Percentiles rank a stretch among this genome's conserved stretches.
Evolutionary conservation across 92 coral and sea anemone species (phyloP).

Genomic region (Zoanthus gigantus): DNA sequence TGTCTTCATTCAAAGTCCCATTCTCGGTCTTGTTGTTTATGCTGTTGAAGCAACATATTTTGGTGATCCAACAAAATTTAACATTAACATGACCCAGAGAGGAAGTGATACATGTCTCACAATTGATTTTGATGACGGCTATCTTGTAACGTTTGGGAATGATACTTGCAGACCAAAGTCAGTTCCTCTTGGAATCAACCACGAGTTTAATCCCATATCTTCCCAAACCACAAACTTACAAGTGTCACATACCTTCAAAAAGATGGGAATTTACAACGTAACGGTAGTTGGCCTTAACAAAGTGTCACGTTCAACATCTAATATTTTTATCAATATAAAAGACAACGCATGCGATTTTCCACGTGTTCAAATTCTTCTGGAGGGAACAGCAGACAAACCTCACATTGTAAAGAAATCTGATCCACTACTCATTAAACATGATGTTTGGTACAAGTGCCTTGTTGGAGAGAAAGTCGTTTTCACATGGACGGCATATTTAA

Average conservation of each 20-base stretch:
- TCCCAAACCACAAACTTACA: conserved; percentile 52
- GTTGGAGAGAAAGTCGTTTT: conserved; percentile 80
- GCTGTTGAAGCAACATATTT: conserved; percentile 62
- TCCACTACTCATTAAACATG: conserved; percentile 55
- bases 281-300: conserved; percentile 67
- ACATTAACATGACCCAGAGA: conserved; percentile 60
- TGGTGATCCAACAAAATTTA: conserved; percentile 79
- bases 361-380: conserved; percentile 72
- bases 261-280: conserved; percentile 69
- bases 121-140: conserved; percentile 70
- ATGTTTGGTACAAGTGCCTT: conserved; percentile 75
- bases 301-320: conserved; percentile 62
- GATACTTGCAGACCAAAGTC: conserved; percentile 59
- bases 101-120: conserved; percentile 74
- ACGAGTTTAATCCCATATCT: conserved; percentile 39
- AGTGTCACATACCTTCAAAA: conserved; percentile 67
- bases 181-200: conserved; percentile 41
- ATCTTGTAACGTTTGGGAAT: conserved; percentile 66
- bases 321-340: conserved; percentile 56
- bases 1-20: conserved; percentile 64
- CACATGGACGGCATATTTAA: conserved; percentile 77
- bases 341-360: conserved; percentile 80
- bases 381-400: conserved; percentile 68
- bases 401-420: conserved; percentile 72
- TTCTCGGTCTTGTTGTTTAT: conserved; percentile 54